Percentiles rank a stretch among this genome's conserved stretches.
phyloP scores from a whole-genome alignment of 2,113 vertebrate genomes.

The Strigops habroptila region DNA sequence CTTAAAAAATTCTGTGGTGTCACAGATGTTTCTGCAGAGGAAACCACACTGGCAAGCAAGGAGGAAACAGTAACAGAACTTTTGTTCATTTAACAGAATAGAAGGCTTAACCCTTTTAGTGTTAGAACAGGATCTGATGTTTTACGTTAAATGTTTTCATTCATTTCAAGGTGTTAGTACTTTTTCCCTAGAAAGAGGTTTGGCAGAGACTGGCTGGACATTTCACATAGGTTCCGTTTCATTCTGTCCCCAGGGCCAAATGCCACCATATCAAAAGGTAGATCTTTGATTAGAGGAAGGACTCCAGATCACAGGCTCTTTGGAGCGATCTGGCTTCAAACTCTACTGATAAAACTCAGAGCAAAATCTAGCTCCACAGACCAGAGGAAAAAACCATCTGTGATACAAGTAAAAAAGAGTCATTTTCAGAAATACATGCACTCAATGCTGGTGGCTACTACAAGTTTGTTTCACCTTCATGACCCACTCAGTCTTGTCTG shows the following conservation, averaged over 20 bases:
- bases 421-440: neutral
- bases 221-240: neutral
- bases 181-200: neutral
- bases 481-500: neutral
- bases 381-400: neutral
- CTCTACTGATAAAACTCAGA: neutral
- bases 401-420: neutral
- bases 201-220: neutral
- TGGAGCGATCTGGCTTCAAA: neutral
- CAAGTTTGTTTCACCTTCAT: neutral
- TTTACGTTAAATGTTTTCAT: neutral
- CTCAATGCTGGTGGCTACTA: neutral
- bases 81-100: constrained; percentile 11
- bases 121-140: neutral
- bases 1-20: constrained; percentile 41
- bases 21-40: constrained; percentile 32
- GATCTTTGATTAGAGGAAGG: neutral
- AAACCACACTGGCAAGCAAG: constrained; percentile 16
- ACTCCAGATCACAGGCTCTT: neutral
- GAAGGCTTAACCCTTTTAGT: neutral
- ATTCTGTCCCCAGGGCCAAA: neutral
- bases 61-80: constrained; percentile 13
- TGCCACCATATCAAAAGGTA: neutral
- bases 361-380: neutral
- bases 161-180: neutral